These are phyloP conservation scores for Nautilus pompilius DNA, from an alignment of 1,140 invertebrate species.

Conservation along the genomic window DNA sequence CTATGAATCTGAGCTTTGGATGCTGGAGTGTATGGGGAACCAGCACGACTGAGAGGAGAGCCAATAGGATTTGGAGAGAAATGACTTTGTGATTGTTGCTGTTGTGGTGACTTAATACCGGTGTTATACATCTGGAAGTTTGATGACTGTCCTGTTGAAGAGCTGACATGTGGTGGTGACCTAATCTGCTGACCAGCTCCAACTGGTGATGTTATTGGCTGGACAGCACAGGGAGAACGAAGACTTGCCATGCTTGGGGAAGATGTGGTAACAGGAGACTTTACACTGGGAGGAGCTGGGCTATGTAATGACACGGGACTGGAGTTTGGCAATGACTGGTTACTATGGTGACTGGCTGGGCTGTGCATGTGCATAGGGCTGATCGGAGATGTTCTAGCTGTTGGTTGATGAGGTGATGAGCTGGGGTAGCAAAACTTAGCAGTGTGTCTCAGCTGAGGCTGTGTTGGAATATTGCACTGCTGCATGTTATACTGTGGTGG, in stretches of 20 bases:
- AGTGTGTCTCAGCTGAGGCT: slow-evolving; percentile 7
- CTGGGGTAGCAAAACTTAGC: slow-evolving; percentile 30
- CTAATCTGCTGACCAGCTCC: slow-evolving; percentile 4
- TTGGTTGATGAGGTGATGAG: slow-evolving; percentile 29
- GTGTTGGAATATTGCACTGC: slow-evolving; percentile 4
- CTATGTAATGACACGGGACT: slow-evolving; percentile 41
- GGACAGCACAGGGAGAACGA: slow-evolving; percentile 6
- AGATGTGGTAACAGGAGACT: slow-evolving; percentile 21
- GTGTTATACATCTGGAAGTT: too few relatives aligned
- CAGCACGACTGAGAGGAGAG: slow-evolving; percentile 15
- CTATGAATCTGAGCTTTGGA: slow-evolving; percentile 11
- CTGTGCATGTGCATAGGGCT: slow-evolving; percentile 38
- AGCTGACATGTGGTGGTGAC: slow-evolving; percentile 12
- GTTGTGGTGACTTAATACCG: slow-evolving; percentile 14
- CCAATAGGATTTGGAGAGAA: slow-evolving; percentile 4
- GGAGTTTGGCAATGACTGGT: slow-evolving; percentile 30
- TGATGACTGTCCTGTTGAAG: too few relatives aligned
- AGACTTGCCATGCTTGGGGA: slow-evolving; percentile 5
- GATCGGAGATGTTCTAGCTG: slow-evolving; percentile 31
- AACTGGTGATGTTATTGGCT: background rate
- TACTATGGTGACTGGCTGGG: slow-evolving; percentile 38
- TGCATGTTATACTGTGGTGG: slow-evolving; percentile 20
- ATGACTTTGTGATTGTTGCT: slow-evolving; percentile 11
- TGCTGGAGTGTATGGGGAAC: slow-evolving; percentile 12
- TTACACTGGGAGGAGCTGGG: slow-evolving; percentile 25